Conservation (phyloP, 2,113 vertebrate genomes). For the Scytalopus superciliaris region DNA sequence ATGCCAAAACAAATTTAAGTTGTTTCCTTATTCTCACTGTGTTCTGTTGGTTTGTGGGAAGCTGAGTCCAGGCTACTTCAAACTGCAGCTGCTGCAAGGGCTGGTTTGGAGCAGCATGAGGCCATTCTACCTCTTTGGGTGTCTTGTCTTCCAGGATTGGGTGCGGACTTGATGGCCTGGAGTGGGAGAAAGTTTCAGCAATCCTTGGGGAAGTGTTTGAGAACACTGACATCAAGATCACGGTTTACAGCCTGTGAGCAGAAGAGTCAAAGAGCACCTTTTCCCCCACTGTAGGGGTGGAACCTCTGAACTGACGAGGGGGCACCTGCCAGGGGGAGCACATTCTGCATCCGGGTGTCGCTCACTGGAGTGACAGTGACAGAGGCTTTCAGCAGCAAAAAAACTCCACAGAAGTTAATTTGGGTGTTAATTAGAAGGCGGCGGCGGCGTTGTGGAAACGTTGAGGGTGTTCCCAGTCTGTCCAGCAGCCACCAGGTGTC, state of each 20-base stretch:
- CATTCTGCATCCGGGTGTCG: neutral
- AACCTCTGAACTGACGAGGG: neutral
- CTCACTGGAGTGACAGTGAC: neutral
- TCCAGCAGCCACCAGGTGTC: conserved; percentile 35
- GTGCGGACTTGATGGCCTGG: conserved; percentile 89
- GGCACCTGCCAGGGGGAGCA: neutral
- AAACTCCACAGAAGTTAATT: neutral
- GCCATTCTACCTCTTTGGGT: neutral
- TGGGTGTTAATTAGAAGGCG: neutral
- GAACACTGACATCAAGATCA: conserved; percentile 82
- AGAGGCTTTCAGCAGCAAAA: neutral
- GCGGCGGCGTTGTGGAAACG: neutral
- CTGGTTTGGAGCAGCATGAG: neutral
- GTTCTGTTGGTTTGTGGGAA: neutral
- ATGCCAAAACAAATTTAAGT: neutral
- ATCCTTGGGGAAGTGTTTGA: conserved; percentile 88
- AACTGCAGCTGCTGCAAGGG: neutral
- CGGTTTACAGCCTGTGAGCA: conserved; percentile 84
- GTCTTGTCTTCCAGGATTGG: conserved; percentile 84
- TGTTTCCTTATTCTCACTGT: neutral
- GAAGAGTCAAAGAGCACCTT: neutral
- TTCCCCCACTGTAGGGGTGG: neutral
- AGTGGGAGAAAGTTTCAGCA: conserved; percentile 83
- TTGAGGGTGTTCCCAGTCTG: neutral
- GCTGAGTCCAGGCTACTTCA: neutral